Percentiles rank a stretch among this genome's conserved stretches.
Conservation (phyloP, 2,888 invertebrate genomes). For the Leptopilina myrica region DNA sequence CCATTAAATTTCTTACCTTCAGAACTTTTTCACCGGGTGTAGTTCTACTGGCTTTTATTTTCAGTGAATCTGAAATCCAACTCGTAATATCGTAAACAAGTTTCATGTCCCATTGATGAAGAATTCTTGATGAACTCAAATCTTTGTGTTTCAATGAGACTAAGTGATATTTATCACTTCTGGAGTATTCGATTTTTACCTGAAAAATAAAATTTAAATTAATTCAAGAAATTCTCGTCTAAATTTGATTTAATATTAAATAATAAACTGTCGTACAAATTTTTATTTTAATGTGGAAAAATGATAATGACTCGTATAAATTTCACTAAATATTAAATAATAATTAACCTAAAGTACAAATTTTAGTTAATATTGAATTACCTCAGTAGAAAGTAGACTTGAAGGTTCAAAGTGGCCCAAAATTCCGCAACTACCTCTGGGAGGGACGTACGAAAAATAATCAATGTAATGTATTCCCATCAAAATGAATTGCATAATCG, state of each 20-base stretch:
- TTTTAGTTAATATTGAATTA: conserved; percentile 12
- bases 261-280: too few relatives aligned
- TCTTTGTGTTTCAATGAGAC: conserved; percentile 66
- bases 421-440: conserved; percentile 71
- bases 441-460: conserved; percentile 71
- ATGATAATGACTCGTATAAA: too few relatives aligned
- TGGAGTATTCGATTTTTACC: conserved; percentile 66
- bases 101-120: conserved; percentile 72
- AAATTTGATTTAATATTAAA: too few relatives aligned
- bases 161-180: conserved; percentile 62
- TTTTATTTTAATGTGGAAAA: too few relatives aligned
- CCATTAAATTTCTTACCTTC: conserved; percentile 62
- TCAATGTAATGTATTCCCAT: conserved; percentile 70
- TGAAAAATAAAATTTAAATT: conserved; percentile 41
- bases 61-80: conserved; percentile 68
- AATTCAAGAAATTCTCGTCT: too few relatives aligned
- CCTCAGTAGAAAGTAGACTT: conserved; percentile 66
- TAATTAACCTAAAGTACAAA: not conserved
- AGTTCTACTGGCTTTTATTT: conserved; percentile 69
- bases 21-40: conserved; percentile 64
- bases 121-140: conserved; percentile 60
- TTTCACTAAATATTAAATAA: not conserved
- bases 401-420: conserved; percentile 68
- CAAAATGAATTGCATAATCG: conserved; percentile 66
- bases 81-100: conserved; percentile 65